phyloP scores from a whole-genome alignment of 2,888 invertebrate genomes.

The Ariolimax columbianus region DNA sequence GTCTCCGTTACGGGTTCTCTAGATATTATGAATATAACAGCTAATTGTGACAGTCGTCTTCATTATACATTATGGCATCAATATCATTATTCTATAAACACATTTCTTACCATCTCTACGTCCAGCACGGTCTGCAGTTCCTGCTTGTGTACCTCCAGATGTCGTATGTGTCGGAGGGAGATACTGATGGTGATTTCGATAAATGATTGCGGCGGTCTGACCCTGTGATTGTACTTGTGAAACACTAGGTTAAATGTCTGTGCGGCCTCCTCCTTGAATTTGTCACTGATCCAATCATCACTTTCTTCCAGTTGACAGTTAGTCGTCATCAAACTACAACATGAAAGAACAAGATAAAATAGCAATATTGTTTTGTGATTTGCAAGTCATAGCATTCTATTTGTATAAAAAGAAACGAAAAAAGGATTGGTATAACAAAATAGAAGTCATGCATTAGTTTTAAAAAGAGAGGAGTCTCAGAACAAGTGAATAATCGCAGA shows the following conservation, averaged over 20 bases:
- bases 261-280: slow-evolving; percentile 57
- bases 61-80: no score
- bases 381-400: no score
- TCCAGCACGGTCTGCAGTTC: slow-evolving; percentile 52
- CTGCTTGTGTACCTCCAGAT: slow-evolving; percentile 48
- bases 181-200: slow-evolving; percentile 15
- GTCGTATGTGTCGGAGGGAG: slow-evolving; percentile 45
- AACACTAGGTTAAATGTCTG: slow-evolving; percentile 59
- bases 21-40: no score
- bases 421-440: no score
- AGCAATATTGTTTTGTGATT: background rate
- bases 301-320: background rate
- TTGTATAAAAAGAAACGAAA: no score
- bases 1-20: no score
- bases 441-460: no score
- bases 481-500: no score
- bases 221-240: slow-evolving; percentile 58
- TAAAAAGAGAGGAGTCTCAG: no score
- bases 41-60: no score
- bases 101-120: slow-evolving; percentile 46
- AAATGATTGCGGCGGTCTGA: slow-evolving; percentile 55
- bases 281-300: slow-evolving; percentile 39
- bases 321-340: background rate
- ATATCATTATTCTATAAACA: no score
- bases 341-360: background rate